Conservation (phyloP, 92 coral and sea anemone genomes). For the Palythoa grandiflora region DNA sequence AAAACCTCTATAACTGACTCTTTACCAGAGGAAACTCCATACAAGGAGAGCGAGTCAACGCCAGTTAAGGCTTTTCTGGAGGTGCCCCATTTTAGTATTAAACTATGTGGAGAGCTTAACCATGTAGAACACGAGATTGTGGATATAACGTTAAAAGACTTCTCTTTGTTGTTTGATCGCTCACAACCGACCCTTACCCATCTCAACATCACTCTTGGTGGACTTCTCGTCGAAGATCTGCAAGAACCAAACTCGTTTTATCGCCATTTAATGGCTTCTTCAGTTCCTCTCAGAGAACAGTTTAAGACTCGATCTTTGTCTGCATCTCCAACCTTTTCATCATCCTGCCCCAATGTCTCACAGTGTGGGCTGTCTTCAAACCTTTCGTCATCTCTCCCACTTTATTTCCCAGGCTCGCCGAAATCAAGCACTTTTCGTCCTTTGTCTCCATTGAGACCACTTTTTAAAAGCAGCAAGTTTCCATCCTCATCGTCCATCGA, state of each 20-base stretch:
- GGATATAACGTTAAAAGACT: constrained; percentile 86
- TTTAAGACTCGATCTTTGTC: constrained; percentile 69
- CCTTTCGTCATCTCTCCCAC: background rate
- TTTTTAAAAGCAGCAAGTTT: constrained; percentile 73
- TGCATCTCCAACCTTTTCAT: constrained; percentile 72
- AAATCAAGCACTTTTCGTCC: constrained; percentile 69
- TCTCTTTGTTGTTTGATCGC: constrained; percentile 75
- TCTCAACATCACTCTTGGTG: constrained; percentile 89
- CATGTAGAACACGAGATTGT: constrained; percentile 88
- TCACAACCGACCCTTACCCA: constrained; percentile 77
- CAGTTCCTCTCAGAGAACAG: constrained; percentile 65
- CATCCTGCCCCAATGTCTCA: constrained; percentile 95
- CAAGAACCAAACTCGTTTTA: constrained; percentile 88
- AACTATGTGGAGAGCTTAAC: constrained; percentile 90
- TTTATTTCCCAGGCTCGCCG: constrained; percentile 58
- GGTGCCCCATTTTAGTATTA: constrained; percentile 92
- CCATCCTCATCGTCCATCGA: constrained; percentile 71
- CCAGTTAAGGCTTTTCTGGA: constrained; percentile 82
- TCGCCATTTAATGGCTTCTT: constrained; percentile 90
- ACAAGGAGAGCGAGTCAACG: constrained; percentile 72
- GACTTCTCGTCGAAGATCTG: constrained; percentile 88
- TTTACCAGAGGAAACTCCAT: constrained; percentile 28
- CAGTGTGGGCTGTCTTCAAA: constrained; percentile 74
- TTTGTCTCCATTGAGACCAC: constrained; percentile 91
- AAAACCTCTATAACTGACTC: constrained; percentile 30